Percentiles rank a stretch among this genome's conserved stretches.
These are phyloP conservation scores for Psittacara wagleri DNA, from an alignment of 2,113 vertebrate species.

Conservation along the genomic window DNA sequence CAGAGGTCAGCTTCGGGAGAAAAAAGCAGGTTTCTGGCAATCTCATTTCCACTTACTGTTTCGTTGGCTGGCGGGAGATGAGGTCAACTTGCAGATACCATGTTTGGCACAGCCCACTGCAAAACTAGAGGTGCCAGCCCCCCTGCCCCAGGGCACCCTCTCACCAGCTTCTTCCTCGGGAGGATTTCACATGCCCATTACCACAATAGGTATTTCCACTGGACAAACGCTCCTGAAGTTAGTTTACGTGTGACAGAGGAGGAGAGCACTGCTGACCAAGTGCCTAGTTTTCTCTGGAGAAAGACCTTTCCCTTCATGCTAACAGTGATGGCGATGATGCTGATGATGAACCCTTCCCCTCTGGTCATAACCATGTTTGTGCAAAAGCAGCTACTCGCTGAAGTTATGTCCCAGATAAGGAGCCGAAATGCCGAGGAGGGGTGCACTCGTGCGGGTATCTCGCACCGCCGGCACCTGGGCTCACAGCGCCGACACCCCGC, in stretches of 20 bases:
- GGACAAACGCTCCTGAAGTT: not conserved
- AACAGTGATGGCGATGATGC: rapidly evolving
- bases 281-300: rapidly evolving
- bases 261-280: not conserved
- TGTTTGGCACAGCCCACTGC: not conserved
- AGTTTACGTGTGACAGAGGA: not conserved
- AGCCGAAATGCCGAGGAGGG: not conserved
- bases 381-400: not conserved
- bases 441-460: not conserved
- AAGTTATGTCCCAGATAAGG: rapidly evolving
- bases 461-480: not conserved
- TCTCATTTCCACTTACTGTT: not conserved
- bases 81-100: rapidly evolving
- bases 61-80: rapidly evolving
- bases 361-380: not conserved
- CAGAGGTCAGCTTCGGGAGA: not conserved
- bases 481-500: not conserved
- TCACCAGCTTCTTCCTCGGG: not conserved
- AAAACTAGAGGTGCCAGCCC: not conserved
- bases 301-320: not conserved
- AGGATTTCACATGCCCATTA: not conserved
- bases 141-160: not conserved
- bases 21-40: not conserved
- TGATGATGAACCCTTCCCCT: not conserved
- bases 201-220: rapidly evolving